Evolutionary conservation across 2,797 vertebrate species (phyloP).

Genomic region (Peromyscus nudipes): DNA sequence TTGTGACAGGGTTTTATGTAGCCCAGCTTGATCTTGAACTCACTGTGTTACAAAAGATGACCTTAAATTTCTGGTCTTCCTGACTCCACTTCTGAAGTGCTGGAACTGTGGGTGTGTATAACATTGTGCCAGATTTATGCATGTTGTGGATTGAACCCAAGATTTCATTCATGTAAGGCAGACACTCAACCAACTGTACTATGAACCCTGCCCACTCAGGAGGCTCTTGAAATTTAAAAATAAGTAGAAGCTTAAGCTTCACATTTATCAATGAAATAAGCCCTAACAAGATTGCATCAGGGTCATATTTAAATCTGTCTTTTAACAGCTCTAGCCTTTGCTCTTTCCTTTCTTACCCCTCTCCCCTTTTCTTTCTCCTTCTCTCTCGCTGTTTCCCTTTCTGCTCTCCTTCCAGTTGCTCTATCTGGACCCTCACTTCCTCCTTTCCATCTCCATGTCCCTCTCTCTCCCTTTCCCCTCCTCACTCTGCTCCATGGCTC

Average conservation of each 20-base stretch:
- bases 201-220: not conserved
- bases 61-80: not conserved
- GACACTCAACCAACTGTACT: not conserved
- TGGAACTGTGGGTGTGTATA: not conserved
- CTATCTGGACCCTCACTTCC: not conserved
- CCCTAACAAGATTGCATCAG: not conserved
- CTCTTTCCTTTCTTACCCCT: not conserved
- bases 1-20: not conserved
- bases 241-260: not conserved
- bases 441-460: too few species aligned
- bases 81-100: not conserved
- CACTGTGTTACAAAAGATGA: not conserved
- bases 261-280: not conserved
- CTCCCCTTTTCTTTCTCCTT: not conserved
- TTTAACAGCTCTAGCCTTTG: not conserved
- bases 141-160: not conserved
- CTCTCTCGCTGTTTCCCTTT: not conserved
- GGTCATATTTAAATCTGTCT: not conserved
- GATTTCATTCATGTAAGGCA: not conserved
- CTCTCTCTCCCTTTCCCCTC: not conserved
- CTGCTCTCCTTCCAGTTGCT: not conserved
- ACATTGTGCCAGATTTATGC: not conserved
- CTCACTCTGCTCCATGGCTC: not conserved
- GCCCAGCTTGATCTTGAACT: not conserved
- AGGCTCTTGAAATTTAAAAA: not conserved